These are phyloP conservation scores for Drosophila meridionalis DNA, from an alignment of 2,888 invertebrate genomes.

Conservation along the genomic window DNA sequence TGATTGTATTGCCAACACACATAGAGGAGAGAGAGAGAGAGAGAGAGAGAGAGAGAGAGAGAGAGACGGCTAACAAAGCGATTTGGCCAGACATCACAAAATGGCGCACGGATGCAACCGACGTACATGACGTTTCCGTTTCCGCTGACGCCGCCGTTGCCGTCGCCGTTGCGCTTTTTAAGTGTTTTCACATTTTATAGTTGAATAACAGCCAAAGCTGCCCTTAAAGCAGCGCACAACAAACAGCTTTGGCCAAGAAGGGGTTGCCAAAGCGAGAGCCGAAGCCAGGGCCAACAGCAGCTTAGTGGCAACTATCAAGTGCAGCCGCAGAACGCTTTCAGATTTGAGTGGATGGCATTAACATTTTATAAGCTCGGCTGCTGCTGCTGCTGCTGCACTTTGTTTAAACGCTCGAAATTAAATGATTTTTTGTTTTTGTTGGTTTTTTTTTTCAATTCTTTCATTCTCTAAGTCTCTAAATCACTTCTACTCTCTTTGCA, in stretches of 20 bases:
- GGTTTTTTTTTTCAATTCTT: constrained; percentile 1
- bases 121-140: constrained; percentile 82
- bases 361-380: constrained; percentile 56
- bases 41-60: too few relatives aligned
- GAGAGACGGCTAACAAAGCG: constrained; percentile 6
- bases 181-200: constrained; percentile 66
- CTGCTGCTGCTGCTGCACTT: constrained; percentile 34
- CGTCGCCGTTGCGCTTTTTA: constrained; percentile 55
- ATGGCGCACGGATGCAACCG: constrained; percentile 75
- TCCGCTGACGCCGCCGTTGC: constrained; percentile 65
- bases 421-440: constrained; percentile 30
- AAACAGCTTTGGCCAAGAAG: constrained; percentile 24
- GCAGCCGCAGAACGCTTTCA: constrained; percentile 69
- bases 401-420: constrained; percentile 57
- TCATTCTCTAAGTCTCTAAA: background rate
- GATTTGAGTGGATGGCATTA: constrained; percentile 70
- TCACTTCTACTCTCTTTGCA: constrained; percentile 63
- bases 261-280: background rate
- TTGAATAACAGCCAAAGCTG: constrained; percentile 27
- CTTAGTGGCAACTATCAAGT: constrained; percentile 49
- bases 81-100: constrained; percentile 59
- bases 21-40: too few relatives aligned
- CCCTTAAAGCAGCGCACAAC: constrained; percentile 34
- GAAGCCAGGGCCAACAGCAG: background rate
- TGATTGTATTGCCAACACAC: constrained; percentile 72